Conservation (phyloP, 2,888 invertebrate species). For the Scotopteryx bipunctaria region DNA sequence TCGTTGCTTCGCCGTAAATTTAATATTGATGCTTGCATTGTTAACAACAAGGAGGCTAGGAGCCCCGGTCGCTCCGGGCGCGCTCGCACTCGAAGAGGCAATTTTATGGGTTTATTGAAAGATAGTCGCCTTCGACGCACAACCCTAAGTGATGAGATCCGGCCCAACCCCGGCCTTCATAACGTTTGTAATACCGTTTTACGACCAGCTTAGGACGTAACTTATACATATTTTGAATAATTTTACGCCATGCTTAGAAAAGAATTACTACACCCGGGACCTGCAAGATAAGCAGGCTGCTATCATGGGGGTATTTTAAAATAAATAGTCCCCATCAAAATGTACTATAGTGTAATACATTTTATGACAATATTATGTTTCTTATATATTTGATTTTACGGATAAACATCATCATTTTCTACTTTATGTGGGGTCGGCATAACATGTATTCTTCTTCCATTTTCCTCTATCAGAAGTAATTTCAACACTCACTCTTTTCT, state of each 20-base stretch:
- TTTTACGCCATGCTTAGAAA: constrained; percentile 71
- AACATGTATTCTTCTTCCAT: too few species aligned
- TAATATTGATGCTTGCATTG: constrained; percentile 71
- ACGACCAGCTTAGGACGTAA: constrained; percentile 76
- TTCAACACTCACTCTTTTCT: too few species aligned
- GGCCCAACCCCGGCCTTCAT: constrained; percentile 72
- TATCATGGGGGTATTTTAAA: constrained; percentile 7
- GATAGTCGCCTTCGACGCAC: constrained; percentile 67
- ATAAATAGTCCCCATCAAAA: not conserved
- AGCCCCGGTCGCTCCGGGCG: constrained; percentile 43
- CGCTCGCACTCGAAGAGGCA: constrained; percentile 57
- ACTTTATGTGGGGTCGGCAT: too few species aligned
- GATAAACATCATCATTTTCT: too few species aligned
- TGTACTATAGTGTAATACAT: too few species aligned
- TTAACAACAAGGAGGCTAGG: constrained; percentile 52
- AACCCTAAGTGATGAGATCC: constrained; percentile 78
- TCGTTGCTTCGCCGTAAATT: constrained; percentile 67
- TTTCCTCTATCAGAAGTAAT: too few species aligned
- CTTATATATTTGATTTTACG: too few species aligned
- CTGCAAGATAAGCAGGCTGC: constrained; percentile 54
- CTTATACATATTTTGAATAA: constrained; percentile 81
- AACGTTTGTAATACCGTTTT: constrained; percentile 80
- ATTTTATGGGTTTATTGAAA: constrained; percentile 76
- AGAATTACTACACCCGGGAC: constrained; percentile 63
- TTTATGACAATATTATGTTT: too few species aligned